Evolutionary conservation across 2,888 invertebrate species (phyloP).

Genomic region (Nasonia oneida): DNA sequence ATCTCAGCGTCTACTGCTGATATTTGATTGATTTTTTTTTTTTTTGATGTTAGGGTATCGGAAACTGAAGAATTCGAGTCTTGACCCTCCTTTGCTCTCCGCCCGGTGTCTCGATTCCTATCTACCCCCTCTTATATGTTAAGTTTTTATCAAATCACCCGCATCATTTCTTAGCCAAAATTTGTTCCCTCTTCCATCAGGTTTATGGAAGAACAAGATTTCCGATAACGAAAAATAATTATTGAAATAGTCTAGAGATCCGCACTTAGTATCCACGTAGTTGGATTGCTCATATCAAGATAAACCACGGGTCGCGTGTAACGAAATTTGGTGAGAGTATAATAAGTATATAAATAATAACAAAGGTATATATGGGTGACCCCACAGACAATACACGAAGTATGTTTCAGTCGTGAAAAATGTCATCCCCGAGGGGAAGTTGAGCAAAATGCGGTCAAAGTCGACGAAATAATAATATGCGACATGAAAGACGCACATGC

Average conservation of each 20-base stretch:
- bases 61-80: too few relatives aligned
- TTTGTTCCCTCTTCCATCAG: neutral
- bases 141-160: neutral
- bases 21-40: too few relatives aligned
- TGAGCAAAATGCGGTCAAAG: conserved; percentile 25
- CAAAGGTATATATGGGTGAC: too few relatives aligned
- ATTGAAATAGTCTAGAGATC: neutral
- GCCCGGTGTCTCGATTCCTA: neutral
- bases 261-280: neutral
- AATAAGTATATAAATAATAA: too few relatives aligned
- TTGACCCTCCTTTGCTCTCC: neutral
- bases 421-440: neutral
- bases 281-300: neutral
- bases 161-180: conserved; percentile 4
- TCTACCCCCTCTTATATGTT: conserved; percentile 11
- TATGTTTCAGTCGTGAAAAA: neutral
- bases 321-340: neutral
- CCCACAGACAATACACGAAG: neutral
- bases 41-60: too few relatives aligned
- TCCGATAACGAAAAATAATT: neutral
- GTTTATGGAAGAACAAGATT: neutral
- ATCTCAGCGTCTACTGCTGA: too few relatives aligned
- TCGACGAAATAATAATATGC: conserved; percentile 21
- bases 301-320: neutral
- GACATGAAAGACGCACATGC: neutral